Conservation (phyloP, 37 sponge, comb jelly and placozoan genomes). For the Beroe forskalii region DNA sequence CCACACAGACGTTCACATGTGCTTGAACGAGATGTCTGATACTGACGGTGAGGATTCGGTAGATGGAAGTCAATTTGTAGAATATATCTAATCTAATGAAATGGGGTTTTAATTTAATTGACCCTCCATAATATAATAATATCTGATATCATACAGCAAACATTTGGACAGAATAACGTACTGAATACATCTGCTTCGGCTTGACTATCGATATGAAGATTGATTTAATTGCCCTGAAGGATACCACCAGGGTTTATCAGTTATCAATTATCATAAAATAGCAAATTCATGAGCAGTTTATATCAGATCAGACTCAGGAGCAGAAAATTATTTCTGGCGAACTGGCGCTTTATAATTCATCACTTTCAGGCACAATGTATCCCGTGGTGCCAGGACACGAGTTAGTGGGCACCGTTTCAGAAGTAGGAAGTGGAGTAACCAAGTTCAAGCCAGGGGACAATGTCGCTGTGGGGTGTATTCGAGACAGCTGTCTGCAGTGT, state of each 20-base stretch:
- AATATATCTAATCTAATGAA: neutral
- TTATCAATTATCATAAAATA: no score
- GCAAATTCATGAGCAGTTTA: no score
- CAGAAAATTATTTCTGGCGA: no score
- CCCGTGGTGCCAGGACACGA: slow-evolving; percentile 54
- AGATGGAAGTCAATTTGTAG: neutral
- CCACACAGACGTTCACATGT: neutral
- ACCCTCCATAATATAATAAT: no score
- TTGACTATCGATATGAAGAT: no score
- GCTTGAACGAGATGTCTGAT: neutral
- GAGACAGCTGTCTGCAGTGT: slow-evolving; percentile 57
- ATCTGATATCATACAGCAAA: no score
- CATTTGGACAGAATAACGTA: no score
- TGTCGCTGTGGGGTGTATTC: slow-evolving; percentile 34
- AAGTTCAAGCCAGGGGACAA: neutral
- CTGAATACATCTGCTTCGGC: no score
- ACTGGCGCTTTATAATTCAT: neutral
- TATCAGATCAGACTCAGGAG: no score
- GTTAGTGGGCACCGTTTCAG: slow-evolving; percentile 22
- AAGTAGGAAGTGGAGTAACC: neutral
- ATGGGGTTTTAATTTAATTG: neutral
- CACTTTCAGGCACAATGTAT: slow-evolving; percentile 40
- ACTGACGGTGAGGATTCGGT: neutral
- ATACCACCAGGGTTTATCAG: no score
- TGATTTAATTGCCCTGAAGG: no score